A percentile compares a stretch with the other conserved stretches of the same genome.
Conservation (phyloP, 2,797 vertebrate genomes). For the Melanotaenia parkinsoni region DNA sequence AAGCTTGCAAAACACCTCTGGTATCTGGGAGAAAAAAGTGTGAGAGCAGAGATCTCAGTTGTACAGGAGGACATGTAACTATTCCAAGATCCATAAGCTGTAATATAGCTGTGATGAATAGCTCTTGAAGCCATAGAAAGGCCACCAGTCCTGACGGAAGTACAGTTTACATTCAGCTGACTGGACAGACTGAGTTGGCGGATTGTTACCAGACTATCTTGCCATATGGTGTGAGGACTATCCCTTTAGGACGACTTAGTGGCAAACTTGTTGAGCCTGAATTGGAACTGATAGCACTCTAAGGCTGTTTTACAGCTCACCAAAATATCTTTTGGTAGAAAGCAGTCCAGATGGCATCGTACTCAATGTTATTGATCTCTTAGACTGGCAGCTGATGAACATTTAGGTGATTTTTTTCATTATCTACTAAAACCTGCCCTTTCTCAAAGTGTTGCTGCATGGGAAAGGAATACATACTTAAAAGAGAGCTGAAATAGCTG, state of each 20-base stretch:
- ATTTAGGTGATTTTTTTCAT: conserved; percentile 3
- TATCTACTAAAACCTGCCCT: conserved; percentile 17
- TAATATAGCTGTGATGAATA: conserved; percentile 28
- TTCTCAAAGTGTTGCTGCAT: conserved; percentile 9
- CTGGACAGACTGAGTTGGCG: conserved; percentile 65
- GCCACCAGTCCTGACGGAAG: conserved; percentile 59
- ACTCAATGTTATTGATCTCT: conserved; percentile 24
- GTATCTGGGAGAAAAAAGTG: background rate
- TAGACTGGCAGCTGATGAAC: conserved; percentile 3
- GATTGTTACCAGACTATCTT: conserved; percentile 74
- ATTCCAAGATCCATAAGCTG: background rate
- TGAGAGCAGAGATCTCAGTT: background rate
- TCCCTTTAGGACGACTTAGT: conserved; percentile 63
- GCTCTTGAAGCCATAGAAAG: conserved; percentile 33
- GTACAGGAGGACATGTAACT: background rate
- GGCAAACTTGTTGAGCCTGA: conserved; percentile 58
- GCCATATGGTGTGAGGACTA: conserved; percentile 60
- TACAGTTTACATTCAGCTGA: conserved; percentile 67
- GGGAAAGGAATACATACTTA: conserved; percentile 61
- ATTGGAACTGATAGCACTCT: conserved; percentile 46
- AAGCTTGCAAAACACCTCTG: background rate
- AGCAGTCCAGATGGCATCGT: conserved; percentile 18
- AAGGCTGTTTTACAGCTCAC: conserved; percentile 30
- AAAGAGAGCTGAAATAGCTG: conserved; percentile 50
- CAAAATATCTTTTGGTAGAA: conserved; percentile 17